Evolutionary conservation across 2,888 invertebrate species (phyloP).

Genomic region (Eumerus sabulonum): DNA sequence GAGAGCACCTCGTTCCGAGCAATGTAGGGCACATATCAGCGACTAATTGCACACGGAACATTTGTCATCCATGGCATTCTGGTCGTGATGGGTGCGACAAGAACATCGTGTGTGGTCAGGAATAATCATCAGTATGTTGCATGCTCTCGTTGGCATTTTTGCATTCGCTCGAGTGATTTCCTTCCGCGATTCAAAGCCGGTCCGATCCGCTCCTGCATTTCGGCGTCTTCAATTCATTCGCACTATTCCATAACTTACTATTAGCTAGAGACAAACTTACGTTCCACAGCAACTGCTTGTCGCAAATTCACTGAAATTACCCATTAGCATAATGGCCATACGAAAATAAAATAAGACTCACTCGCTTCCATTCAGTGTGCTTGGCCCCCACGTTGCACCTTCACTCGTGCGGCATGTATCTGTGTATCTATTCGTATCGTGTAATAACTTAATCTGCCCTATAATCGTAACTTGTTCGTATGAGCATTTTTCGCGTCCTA

Average conservation of each 20-base stretch:
- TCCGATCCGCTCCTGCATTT: background rate
- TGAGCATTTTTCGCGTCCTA: constrained; percentile 59
- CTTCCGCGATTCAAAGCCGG: constrained; percentile 34
- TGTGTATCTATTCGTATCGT: constrained; percentile 33
- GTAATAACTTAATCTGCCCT: constrained; percentile 68
- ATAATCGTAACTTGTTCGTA: constrained; percentile 65
- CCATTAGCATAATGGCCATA: constrained; percentile 56
- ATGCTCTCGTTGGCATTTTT: constrained; percentile 45
- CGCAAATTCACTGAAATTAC: constrained; percentile 51
- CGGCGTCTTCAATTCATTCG: constrained; percentile 2
- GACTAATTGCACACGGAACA: constrained; percentile 62
- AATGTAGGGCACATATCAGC: constrained; percentile 62
- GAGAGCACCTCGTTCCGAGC: constrained; percentile 35
- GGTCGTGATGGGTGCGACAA: constrained; percentile 52
- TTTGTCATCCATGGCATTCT: constrained; percentile 64
- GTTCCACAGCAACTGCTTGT: constrained; percentile 28
- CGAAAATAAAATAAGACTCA: constrained; percentile 45
- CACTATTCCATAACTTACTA: constrained; percentile 42
- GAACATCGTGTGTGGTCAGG: constrained; percentile 59
- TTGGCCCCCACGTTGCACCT: constrained; percentile 5
- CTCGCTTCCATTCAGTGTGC: constrained; percentile 49
- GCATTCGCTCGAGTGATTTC: constrained; percentile 58
- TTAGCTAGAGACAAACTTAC: constrained; percentile 21
- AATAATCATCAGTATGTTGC: constrained; percentile 19
- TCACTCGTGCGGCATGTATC: constrained; percentile 4